Evolutionary conservation across 2,113 vertebrate genomes (phyloP).

Genomic region (Albula glossodonta): DNA sequence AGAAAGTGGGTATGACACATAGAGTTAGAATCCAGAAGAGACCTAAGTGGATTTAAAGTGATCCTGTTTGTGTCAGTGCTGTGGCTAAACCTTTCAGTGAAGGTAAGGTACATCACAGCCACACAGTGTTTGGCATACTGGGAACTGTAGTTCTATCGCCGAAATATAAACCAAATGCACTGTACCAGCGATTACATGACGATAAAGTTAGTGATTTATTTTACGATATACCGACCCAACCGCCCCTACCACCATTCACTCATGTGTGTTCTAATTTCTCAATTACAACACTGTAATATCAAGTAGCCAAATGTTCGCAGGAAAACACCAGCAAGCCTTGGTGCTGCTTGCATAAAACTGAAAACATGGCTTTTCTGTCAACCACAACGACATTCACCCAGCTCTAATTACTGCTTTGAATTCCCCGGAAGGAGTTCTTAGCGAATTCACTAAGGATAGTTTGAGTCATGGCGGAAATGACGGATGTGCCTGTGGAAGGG

Average conservation of each 20-base stretch:
- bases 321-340: too few relatives aligned
- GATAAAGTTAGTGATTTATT: too few relatives aligned
- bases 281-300: background rate
- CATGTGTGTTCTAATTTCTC: background rate
- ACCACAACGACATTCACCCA: too few relatives aligned
- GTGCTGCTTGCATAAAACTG: too few relatives aligned
- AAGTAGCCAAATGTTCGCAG: background rate
- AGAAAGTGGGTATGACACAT: background rate
- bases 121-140: slow-evolving; percentile 6
- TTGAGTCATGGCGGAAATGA: slow-evolving; percentile 33
- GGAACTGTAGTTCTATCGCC: slow-evolving; percentile 41
- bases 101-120: background rate
- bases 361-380: too few relatives aligned
- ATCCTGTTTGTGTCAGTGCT: slow-evolving; percentile 35
- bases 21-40: background rate
- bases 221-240: too few relatives aligned
- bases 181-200: too few relatives aligned
- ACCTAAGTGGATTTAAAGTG: slow-evolving; percentile 45
- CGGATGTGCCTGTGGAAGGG: background rate
- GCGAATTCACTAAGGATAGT: background rate
- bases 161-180: background rate
- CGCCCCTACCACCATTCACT: background rate
- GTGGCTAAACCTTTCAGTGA: slow-evolving; percentile 21
- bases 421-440: slow-evolving; percentile 7
- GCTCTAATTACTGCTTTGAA: background rate